Evolutionary conservation across 1,140 invertebrate genomes (phyloP).

Genomic region (Sinonovacula constricta): DNA sequence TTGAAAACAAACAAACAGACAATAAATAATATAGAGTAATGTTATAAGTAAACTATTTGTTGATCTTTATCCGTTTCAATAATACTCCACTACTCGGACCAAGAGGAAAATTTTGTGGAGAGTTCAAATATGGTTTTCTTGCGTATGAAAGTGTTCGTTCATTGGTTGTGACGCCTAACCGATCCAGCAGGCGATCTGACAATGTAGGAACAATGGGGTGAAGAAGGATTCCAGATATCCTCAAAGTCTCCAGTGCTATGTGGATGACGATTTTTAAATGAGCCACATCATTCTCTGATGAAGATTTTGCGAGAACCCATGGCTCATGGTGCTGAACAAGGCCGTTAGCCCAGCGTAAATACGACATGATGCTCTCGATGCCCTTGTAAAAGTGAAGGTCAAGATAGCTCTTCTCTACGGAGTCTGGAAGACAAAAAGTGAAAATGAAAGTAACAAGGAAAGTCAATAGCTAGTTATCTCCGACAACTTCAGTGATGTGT

Average conservation of each 20-base stretch:
- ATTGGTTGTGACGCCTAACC: slow-evolving; percentile 71
- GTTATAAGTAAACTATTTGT: no score
- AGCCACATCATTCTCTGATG: slow-evolving; percentile 65
- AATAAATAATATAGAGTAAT: no score
- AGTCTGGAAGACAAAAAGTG: slow-evolving; percentile 68
- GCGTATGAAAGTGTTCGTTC: slow-evolving; percentile 52
- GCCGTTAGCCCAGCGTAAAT: slow-evolving; percentile 88
- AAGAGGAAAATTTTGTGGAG: slow-evolving; percentile 19
- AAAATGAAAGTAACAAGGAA: no score
- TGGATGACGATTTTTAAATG: slow-evolving; percentile 87
- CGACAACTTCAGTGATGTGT: no score
- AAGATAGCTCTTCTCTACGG: slow-evolving; percentile 83
- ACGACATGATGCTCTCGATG: slow-evolving; percentile 87
- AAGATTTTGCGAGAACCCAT: slow-evolving; percentile 88
- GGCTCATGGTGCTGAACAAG: slow-evolving; percentile 92
- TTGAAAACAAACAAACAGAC: no score
- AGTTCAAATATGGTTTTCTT: slow-evolving; percentile 34
- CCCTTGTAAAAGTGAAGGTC: slow-evolving; percentile 91
- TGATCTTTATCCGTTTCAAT: slow-evolving; percentile 34
- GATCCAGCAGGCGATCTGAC: slow-evolving; percentile 81
- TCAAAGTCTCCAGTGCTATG: slow-evolving; percentile 89
- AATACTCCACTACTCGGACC: slow-evolving; percentile 51
- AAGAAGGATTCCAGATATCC: slow-evolving; percentile 70
- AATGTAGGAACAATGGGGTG: slow-evolving; percentile 90
- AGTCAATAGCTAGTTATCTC: no score